Evolutionary conservation across 2,888 invertebrate genomes (phyloP).

Genomic region (Drosophila atroscutellata): DNA sequence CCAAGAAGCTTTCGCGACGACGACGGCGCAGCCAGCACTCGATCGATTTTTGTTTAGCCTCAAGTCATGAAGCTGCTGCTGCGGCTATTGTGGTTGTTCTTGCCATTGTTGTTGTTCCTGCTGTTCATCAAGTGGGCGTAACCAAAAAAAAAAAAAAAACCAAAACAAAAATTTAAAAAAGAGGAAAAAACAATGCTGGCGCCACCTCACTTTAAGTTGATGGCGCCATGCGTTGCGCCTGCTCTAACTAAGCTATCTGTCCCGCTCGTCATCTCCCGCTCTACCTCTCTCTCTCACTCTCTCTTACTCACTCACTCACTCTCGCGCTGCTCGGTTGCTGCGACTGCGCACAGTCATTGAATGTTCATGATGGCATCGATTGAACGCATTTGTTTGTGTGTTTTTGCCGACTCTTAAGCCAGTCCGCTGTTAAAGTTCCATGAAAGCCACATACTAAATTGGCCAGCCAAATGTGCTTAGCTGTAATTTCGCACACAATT

Average conservation of each 20-base stretch:
- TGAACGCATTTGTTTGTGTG: conserved; percentile 42
- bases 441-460: conserved; percentile 29
- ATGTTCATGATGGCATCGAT: conserved; percentile 63
- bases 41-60: conserved; percentile 58
- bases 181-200: conserved; percentile 74
- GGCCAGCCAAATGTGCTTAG: conserved; percentile 22
- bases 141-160: conserved; percentile 62
- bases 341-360: conserved; percentile 66
- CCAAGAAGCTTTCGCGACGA: conserved; percentile 62
- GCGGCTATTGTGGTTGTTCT: conserved; percentile 25
- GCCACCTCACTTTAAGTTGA: conserved; percentile 81
- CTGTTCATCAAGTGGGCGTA: conserved; percentile 79
- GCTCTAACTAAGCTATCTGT: conserved; percentile 55
- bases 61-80: conserved; percentile 41
- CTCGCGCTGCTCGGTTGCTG: conserved; percentile 29
- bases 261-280: conserved; percentile 19
- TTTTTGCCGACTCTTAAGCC: conserved; percentile 19
- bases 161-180: conserved; percentile 23
- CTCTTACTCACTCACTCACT: conserved; percentile 2
- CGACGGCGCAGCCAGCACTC: conserved; percentile 53
- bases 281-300: background rate
- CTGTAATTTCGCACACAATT: conserved; percentile 41
- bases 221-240: conserved; percentile 72
- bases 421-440: conserved; percentile 26
- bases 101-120: conserved; percentile 18